Conservation (phyloP, 2,797 vertebrate species). For the Oceanodroma leucorhoa region DNA sequence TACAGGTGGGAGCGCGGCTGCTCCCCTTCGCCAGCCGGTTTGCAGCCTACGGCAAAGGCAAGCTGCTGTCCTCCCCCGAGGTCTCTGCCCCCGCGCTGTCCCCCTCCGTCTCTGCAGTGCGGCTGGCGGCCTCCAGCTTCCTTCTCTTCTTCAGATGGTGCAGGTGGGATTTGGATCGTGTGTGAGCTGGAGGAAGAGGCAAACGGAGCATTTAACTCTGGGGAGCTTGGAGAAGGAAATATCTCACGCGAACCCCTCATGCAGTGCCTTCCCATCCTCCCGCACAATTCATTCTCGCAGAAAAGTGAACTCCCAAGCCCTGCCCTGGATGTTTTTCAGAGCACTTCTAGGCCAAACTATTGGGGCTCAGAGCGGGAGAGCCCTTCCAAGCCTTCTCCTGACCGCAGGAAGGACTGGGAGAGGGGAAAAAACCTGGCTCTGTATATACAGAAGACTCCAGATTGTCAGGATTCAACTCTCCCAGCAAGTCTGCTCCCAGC, state of each 20-base stretch:
- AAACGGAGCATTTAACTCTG: not conserved
- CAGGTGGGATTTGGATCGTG: constrained; percentile 89
- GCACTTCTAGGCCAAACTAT: not conserved
- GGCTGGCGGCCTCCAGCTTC: constrained; percentile 55
- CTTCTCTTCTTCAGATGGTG: constrained; percentile 85
- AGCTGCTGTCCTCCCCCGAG: not conserved
- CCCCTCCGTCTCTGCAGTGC: not conserved
- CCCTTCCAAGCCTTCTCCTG: not conserved
- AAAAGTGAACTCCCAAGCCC: not conserved
- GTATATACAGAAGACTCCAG: not conserved
- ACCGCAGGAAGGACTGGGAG: not conserved
- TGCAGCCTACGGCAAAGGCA: not conserved
- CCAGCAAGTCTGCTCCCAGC: not conserved
- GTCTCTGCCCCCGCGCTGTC: not conserved
- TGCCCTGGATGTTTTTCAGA: not conserved
- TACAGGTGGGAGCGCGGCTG: not conserved
- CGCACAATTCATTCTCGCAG: fast-evolving
- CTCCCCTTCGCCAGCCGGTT: not conserved
- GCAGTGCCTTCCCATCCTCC: not conserved
- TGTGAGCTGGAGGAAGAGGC: constrained; percentile 81
- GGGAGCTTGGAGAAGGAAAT: not conserved
- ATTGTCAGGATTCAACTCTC: not conserved
- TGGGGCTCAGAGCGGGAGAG: not conserved
- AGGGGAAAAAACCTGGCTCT: not conserved
- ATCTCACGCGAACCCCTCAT: fast-evolving